Evolutionary conservation across 2,113 vertebrate genomes (phyloP), one percentile per base, ranked within the genome.

Genomic region (Engystomops pustulosus): DNA sequence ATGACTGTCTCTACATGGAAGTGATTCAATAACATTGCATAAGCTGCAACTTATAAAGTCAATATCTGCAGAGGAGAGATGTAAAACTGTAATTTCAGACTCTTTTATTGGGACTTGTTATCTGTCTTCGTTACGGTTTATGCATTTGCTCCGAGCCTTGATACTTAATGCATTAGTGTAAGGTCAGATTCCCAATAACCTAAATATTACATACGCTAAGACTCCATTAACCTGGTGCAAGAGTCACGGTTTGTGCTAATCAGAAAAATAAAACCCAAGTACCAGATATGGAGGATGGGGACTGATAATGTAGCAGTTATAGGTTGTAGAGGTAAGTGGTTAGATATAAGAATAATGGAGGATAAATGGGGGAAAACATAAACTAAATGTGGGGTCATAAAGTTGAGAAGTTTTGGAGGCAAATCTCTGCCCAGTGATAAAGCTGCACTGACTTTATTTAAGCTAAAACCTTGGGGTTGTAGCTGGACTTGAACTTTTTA

Each of bases 1-100:
- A 67, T 80, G 62, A 69, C 75, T 58, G 75, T 77, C 82, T 77
- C 58, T 69, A 53, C 60, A 67, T 84, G 70, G 36, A 83, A 75
- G 81, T 67, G 81, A 84, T 76, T 77, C 81, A 77, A 84, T 76
- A 84, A 76, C 58, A 67, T 68, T 27, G 45, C 32, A 55, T 77
- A 77, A 5, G 38, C 47, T 76, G 9, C 30, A 67, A 70, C 30
- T 38, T 53, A 53, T 18, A 68, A 58, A 23, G 75, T 77, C 51
- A 58, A 58, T 77, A 58, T 47, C 23, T 45, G 70, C 15, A 23
- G 27, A 23, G 38, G n/a, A 17, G 38, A 45, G 38, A 72, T 27
- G 38, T 72, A 9, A 72, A 7, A 32, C 14, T 8, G 41, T 1
- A 25, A 49, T 72, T 45, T 14, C 41, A 45, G 23, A 72, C 23